Base-by-base conservation (phyloP, 1,140 invertebrate genomes). In the Spodoptera litura region DNA sequence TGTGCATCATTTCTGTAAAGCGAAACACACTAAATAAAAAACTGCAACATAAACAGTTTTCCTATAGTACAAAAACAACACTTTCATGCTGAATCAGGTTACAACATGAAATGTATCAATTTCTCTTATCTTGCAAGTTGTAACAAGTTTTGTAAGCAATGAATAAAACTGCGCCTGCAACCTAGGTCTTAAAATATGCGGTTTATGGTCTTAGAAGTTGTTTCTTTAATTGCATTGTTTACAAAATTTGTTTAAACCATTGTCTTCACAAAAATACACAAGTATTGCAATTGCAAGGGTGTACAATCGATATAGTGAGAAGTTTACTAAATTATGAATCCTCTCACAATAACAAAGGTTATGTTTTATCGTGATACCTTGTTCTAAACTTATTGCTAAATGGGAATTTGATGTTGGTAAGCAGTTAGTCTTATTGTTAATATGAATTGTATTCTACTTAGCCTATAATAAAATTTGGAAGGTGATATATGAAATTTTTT, bases 1-100 rank as follows among this genome's bases (percentile, higher is more conserved):
- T 70, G 13, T 66, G 51, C 56, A 74, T 74, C 20, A 68, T 56
- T 4, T 52, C 49, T 68, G 13, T 5, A 77, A 68, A 66, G 25
- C 64, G 49, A 49, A 49, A 68, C 38, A 53, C 4, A 4, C 15
- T n/a, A 12, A 1, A 20, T 44, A 20, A 66, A 3, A 15, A 64
- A 64, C n/a, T n/a, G 13, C 38, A 20, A 38, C n/a, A 15, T 0
- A 35, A 2, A 68, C 27, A 12, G 2, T 44, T 64, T n/a, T 8
- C 6, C 12, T 12, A 31, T 4, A 25, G 8, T 2, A 31, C 31
- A 55, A 12, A 44, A 44, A 44, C 38, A 55, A 55, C 58, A 11
- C 20, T 27, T 27, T 59, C 31, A 27, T 59, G 58, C 31, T 35
- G 27, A 61, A 31, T 31, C 0, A 11, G 8, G 10, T 31, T 61